Base-by-base conservation (phyloP, 2,797 vertebrate genomes). In the Prunella strophiata region DNA sequence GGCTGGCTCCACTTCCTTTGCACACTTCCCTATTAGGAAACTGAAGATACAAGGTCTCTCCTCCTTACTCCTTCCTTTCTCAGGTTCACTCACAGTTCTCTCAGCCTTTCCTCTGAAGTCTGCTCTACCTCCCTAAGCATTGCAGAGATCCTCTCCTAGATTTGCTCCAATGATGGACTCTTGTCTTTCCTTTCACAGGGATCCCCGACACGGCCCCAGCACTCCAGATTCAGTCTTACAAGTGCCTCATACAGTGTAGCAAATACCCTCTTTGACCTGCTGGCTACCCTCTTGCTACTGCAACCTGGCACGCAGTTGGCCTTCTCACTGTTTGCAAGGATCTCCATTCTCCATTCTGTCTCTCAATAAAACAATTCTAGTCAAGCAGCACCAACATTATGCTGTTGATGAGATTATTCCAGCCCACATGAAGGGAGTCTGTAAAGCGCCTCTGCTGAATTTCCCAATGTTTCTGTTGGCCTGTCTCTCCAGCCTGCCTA, bases 301-400 rank as follows among this genome's bases (percentile, higher is more conserved):
- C n/a, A 58, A 25, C 8, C 23, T n/a, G 40, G 22, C 9, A 57
- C 0, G 0, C 0, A 66, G 26, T 2, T 32, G 12, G 25, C 27
- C 19, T 71, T 62, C 27, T 26, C 40, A 34, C 4, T 47, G 21
- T 14, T 40, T n/a, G 73, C 9, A 58, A 51, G 30, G 47, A 86
- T 48, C 6, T 6, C 10, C 32, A 25, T 12, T 48, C 6, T 6
- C 10, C 32, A 25, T 12, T 29, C 20, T 30, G 12, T 10, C 67
- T 54, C 76, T 54, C 23, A 57, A 48, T 58, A 71, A 11, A 5
- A 0, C 3, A 19, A 2, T 61, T 42, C 26, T 15, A 47, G 23
- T 36, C 58, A 48, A n/a, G 4, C 59, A 63, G 9, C 19, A 36
- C 9, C 22, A 32, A 68, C 26, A 27, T 7, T 5, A 34, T 2